Percentiles rank a stretch among this genome's conserved stretches.
phyloP scores from a whole-genome alignment of 2,888 invertebrate species.

The Operophtera brumata region DNA sequence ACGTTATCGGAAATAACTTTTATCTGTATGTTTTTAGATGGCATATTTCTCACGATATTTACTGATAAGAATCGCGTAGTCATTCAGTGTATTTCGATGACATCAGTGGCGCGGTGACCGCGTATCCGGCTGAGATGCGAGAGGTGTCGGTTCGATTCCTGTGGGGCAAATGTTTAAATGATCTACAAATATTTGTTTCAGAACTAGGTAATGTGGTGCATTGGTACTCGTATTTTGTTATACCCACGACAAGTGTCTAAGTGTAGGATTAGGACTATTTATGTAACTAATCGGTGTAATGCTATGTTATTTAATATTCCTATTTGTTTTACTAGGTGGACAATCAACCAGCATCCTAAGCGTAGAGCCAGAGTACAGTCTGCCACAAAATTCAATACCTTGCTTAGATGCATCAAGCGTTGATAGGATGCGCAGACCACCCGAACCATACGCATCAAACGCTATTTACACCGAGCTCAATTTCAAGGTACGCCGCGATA shows the following conservation, averaged over 20 bases:
- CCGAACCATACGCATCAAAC: slow-evolving; percentile 75
- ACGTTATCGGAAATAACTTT: slow-evolving; percentile 22
- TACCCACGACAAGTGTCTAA: too few species aligned
- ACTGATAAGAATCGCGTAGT: slow-evolving; percentile 19
- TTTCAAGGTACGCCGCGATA: slow-evolving; percentile 74
- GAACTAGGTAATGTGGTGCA: too few species aligned
- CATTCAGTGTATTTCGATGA: slow-evolving; percentile 1
- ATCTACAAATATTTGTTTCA: too few species aligned
- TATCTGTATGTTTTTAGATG: slow-evolving; percentile 30
- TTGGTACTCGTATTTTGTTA: too few species aligned
- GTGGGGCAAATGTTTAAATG: too few species aligned
- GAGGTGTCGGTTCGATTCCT: too few species aligned
- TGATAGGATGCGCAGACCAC: slow-evolving; percentile 70
- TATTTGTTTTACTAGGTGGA: slow-evolving; percentile 53
- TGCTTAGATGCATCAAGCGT: slow-evolving; percentile 71
- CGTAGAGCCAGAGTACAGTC: slow-evolving; percentile 74
- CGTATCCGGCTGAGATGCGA: too few species aligned
- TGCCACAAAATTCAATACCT: slow-evolving; percentile 75
- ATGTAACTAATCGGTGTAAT: too few species aligned
- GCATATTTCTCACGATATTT: slow-evolving; percentile 47
- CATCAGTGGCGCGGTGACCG: too few species aligned
- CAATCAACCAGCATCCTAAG: slow-evolving; percentile 72
- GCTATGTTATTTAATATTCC: neutral
- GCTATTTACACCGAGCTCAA: slow-evolving; percentile 79
- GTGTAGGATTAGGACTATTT: too few species aligned